These are phyloP conservation scores for Phalera bucephala DNA, from an alignment of 2,888 invertebrate genomes.

Conservation along the genomic window DNA sequence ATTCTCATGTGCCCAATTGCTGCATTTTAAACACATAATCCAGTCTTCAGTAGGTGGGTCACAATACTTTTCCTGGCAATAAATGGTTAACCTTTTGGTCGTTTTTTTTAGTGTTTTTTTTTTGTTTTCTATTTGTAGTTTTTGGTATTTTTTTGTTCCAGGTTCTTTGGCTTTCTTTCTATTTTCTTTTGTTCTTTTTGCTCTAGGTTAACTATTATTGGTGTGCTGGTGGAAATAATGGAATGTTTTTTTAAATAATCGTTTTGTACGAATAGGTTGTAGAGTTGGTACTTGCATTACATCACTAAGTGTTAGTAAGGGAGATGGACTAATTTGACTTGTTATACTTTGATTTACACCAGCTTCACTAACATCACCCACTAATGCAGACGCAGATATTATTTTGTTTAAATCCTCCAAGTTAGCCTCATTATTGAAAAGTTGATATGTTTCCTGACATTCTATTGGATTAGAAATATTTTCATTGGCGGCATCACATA, in stretches of 20 bases:
- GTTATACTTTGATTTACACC: slow-evolving; percentile 3
- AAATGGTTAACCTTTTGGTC: slow-evolving; percentile 7
- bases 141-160: not conserved
- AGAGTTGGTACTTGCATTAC: slow-evolving; percentile 3
- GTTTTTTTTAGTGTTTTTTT: slow-evolving; percentile 5
- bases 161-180: slow-evolving; percentile 8
- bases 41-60: slow-evolving; percentile 8
- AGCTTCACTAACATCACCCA: not conserved
- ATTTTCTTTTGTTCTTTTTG: too few species aligned
- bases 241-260: slow-evolving; percentile 2
- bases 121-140: slow-evolving; percentile 6
- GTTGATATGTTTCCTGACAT: slow-evolving; percentile 4
- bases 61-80: slow-evolving; percentile 13
- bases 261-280: slow-evolving; percentile 3
- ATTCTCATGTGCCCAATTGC: slow-evolving; percentile 14
- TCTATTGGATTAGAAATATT: slow-evolving; percentile 4
- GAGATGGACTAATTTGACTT: slow-evolving; percentile 5
- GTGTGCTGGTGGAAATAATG: slow-evolving; percentile 6
- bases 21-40: slow-evolving; percentile 12
- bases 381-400: slow-evolving; percentile 1
- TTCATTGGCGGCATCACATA: slow-evolving; percentile 5
- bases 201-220: slow-evolving; percentile 5
- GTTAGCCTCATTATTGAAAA: slow-evolving; percentile 5
- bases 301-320: slow-evolving; percentile 2
- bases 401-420: too few species aligned